phyloP scores from a whole-genome alignment of 2,113 vertebrate species.

The Laticauda colubrina region DNA sequence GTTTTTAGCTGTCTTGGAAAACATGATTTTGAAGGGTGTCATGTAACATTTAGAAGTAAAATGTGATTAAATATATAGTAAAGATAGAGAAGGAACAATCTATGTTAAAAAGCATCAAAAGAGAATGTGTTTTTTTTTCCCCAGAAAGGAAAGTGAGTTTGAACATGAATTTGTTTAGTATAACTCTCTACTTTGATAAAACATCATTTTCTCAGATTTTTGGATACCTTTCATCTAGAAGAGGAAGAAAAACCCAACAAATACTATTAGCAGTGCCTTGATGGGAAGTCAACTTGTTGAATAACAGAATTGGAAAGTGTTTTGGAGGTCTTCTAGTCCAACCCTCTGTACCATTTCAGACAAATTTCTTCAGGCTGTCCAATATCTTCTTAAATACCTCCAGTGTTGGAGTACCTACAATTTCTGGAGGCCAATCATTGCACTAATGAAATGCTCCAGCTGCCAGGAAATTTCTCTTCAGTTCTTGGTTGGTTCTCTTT shows the following conservation, averaged over 20 bases:
- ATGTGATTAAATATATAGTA: not conserved
- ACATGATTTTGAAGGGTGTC: not conserved
- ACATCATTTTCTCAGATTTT: not conserved
- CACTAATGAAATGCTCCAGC: too few relatives aligned
- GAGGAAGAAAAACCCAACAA: not conserved
- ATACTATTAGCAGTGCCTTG: not conserved
- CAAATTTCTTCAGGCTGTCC: not conserved
- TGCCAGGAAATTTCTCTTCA: too few relatives aligned
- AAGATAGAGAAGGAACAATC: not conserved
- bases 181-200: not conserved
- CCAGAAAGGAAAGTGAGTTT: not conserved
- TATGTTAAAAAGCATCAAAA: not conserved
- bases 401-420: not conserved
- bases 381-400: not conserved
- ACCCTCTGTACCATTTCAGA: not conserved
- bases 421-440: not conserved
- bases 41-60: not conserved
- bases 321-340: not conserved
- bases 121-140: not conserved
- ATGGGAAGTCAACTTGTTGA: not conserved
- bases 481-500: too few relatives aligned
- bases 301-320: not conserved
- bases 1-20: not conserved
- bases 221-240: not conserved
- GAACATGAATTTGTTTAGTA: not conserved